Percentiles rank a stretch among this genome's conserved stretches.
Evolutionary conservation across 2,888 invertebrate species (phyloP).

Genomic region (Drosophila anceps): DNA sequence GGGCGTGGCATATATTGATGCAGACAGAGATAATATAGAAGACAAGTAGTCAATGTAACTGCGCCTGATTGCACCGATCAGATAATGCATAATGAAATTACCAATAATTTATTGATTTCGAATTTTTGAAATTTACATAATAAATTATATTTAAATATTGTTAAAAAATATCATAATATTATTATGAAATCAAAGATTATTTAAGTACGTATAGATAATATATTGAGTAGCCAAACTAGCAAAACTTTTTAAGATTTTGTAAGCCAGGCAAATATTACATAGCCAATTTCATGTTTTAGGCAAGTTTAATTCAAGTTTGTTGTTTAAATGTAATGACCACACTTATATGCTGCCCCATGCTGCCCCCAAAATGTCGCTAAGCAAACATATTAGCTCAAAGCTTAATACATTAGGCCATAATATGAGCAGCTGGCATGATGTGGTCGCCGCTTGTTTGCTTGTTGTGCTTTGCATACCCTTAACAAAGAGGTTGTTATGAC

Average conservation of each 20-base stretch:
- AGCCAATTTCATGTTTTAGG: too few relatives aligned
- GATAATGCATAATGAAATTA: background rate
- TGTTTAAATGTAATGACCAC: background rate
- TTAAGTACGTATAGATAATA: background rate
- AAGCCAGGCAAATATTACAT: too few relatives aligned
- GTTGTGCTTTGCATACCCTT: slow-evolving; percentile 2
- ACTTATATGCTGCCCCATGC: background rate
- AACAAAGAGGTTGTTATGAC: background rate
- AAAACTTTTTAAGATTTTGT: too few relatives aligned
- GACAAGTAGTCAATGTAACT: slow-evolving; percentile 11
- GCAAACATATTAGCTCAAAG: slow-evolving; percentile 38
- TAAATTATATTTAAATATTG: background rate
- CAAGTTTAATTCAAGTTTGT: background rate
- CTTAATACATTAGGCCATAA: slow-evolving; percentile 26
- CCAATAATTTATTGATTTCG: background rate
- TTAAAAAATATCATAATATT: background rate
- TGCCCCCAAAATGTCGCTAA: slow-evolving; percentile 13
- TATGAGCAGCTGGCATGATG: slow-evolving; percentile 14
- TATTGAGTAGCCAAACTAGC: background rate
- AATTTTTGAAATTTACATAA: background rate
- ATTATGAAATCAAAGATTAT: background rate
- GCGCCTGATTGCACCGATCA: background rate
- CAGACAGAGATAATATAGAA: slow-evolving; percentile 13
- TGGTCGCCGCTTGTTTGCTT: slow-evolving; percentile 6
- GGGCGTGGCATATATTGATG: slow-evolving; percentile 46